Evolutionary conservation across 2,888 invertebrate genomes (phyloP), one percentile per base, ranked within the genome.

Genomic region (Cheilosia grossa): DNA sequence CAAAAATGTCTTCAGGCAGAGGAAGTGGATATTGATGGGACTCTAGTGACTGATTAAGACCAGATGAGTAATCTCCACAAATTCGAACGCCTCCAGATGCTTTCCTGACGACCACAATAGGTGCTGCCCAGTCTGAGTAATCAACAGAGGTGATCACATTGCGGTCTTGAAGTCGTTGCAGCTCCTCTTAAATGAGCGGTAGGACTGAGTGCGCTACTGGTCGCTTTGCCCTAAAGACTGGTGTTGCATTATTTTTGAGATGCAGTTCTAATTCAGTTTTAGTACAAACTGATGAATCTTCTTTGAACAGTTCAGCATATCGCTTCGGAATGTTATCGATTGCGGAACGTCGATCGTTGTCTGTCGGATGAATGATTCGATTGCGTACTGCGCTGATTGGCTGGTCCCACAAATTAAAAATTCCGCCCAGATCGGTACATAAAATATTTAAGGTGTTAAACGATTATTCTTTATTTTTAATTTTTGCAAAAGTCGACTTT

Each of bases 11-110:
- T 30, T 83, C 83, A 4, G 83, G 83, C 2, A 82, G 33, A 47
- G 86, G 87, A 15, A 88, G 19, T 37, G 86, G 82, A 77, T 82
- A 88, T 17, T 72, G 67, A 63, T 88, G 87, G 0, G 87, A 44
- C 75, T 88, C 87, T 7, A 88, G 24, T 37, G 82, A 66, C 10
- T 67, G 72, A 33, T 88, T 87, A 0, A 88, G 72, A 15, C 88
- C 87, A 5, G 87, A 87, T 7, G 87, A 87, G 63, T 79, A 87
- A 59, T 87, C 87, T 47, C 80, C 87, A 64, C 88, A 88, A 21
- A 88, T 82, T 9, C 87, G 54, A 10, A 88, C 58, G 2, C 58
- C 54, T 4, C 87, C 88, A 2, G 82, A 82, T 33, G 75, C 47
- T 33, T 87, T 88, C 42, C 56, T 69, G 5, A 86, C 75, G 1